phyloP scores from a whole-genome alignment of 2,797 vertebrate species.

The Pantherophis alleghaniensis region DNA sequence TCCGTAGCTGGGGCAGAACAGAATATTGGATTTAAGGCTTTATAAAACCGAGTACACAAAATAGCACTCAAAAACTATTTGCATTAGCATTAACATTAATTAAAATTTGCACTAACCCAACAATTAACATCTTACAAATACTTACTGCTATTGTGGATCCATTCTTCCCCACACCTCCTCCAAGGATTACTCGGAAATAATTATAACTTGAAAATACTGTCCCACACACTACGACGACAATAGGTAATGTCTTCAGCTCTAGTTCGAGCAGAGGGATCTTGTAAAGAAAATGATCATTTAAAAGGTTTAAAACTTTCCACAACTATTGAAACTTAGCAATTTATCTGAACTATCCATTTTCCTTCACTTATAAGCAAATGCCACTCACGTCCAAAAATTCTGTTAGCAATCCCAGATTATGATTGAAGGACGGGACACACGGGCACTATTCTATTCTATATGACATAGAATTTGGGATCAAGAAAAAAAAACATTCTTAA shows the following conservation, averaged over 20 bases:
- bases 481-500: conserved; percentile 3
- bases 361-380: conserved; percentile 14
- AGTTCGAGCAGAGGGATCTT: conserved; percentile 87
- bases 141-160: conserved; percentile 98
- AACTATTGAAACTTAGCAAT: conserved; percentile 10
- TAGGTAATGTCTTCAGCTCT: conserved; percentile 81
- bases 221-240: conserved; percentile 86
- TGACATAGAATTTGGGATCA: conserved; percentile 29
- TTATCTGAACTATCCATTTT: conserved; percentile 42
- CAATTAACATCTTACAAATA: conserved; percentile 20
- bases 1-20: too few relatives aligned
- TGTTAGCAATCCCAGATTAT: conserved; percentile 18
- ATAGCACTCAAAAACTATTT: not conserved
- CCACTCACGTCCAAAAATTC: conserved; percentile 11
- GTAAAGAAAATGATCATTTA: conserved; percentile 46
- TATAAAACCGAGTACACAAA: not conserved
- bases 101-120: not conserved
- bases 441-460: not conserved
- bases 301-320: conserved; percentile 2
- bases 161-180: conserved; percentile 95
- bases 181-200: conserved; percentile 93
- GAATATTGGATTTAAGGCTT: not conserved
- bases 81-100: not conserved
- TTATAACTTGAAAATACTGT: conserved; percentile 87
- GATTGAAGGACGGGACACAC: not conserved